Percentiles rank a stretch among this genome's conserved stretches.
phyloP scores from a whole-genome alignment of 2,888 invertebrate species.

The Parthenolecanium corni region DNA sequence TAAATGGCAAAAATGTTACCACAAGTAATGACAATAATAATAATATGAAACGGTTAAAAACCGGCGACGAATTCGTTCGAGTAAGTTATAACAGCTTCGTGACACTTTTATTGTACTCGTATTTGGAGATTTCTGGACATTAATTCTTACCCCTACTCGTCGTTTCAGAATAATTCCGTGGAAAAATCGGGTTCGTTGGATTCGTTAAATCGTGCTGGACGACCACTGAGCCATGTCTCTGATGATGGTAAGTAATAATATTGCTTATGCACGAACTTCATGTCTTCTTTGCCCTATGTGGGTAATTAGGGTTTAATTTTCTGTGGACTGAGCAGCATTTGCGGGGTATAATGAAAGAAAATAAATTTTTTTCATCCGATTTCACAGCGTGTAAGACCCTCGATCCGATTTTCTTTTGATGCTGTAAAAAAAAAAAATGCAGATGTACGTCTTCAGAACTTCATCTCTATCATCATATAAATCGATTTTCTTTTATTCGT shows the following conservation, averaged over 20 bases:
- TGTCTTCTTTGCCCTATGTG: too few relatives aligned
- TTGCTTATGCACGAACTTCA: neutral
- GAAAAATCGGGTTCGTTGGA: slow-evolving; percentile 44
- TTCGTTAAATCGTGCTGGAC: slow-evolving; percentile 38
- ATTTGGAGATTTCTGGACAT: neutral
- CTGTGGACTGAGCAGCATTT: too few relatives aligned
- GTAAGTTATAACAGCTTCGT: neutral
- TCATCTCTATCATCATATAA: too few relatives aligned
- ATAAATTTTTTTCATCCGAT: slow-evolving; percentile 7
- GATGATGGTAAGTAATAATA: slow-evolving; percentile 40
- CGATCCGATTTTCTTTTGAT: too few relatives aligned
- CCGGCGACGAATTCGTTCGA: slow-evolving; percentile 37
- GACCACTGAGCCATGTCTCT: slow-evolving; percentile 38
- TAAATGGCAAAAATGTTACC: slow-evolving; percentile 5
- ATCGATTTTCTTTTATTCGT: too few relatives aligned
- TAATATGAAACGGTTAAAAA: slow-evolving; percentile 39
- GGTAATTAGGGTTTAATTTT: too few relatives aligned
- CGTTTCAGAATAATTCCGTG: slow-evolving; percentile 32
- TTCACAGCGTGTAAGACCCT: too few relatives aligned
- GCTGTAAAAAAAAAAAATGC: too few relatives aligned
- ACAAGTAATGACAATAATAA: slow-evolving; percentile 2
- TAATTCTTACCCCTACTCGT: slow-evolving; percentile 7
- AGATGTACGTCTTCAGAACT: too few relatives aligned
- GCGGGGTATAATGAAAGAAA: neutral
- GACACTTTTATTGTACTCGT: neutral